phyloP scores from a whole-genome alignment of 2,113 vertebrate genomes.

The Cryptoleucopteryx plumbea region DNA sequence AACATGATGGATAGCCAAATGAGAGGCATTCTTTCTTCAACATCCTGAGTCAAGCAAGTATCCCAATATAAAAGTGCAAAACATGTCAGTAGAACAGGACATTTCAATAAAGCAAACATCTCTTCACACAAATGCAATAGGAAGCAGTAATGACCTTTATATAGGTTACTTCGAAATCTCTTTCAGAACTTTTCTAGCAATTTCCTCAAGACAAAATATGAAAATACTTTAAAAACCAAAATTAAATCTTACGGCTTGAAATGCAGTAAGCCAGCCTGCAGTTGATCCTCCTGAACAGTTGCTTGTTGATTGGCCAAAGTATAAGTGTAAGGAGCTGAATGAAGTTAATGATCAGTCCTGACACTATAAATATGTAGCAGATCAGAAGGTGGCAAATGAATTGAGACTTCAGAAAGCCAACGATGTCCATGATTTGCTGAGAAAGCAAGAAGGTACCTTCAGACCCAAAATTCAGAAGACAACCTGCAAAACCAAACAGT shows the following conservation, averaged over 20 bases:
- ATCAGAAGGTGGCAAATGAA: constrained; percentile 90
- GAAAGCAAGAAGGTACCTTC: background rate
- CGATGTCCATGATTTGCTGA: constrained; percentile 79
- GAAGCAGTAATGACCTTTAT: background rate
- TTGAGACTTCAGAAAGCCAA: constrained; percentile 87
- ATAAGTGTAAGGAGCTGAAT: constrained; percentile 86
- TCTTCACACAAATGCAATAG: background rate
- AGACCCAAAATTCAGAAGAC: constrained; percentile 24
- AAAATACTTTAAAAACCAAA: background rate
- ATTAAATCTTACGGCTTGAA: constrained; percentile 84
- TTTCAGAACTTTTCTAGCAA: background rate
- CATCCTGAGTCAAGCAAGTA: background rate
- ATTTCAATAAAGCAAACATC: background rate
- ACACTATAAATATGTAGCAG: constrained; percentile 91
- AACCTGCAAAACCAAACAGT: constrained; percentile 58
- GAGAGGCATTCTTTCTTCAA: background rate
- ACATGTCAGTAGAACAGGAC: background rate
- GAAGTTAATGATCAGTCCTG: constrained; percentile 89
- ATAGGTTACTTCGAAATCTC: background rate
- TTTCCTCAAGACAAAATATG: background rate
- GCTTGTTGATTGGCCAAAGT: constrained; percentile 88
- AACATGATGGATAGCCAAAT: background rate
- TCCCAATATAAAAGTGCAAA: background rate
- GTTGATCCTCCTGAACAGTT: constrained; percentile 90
- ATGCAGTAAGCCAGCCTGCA: constrained; percentile 89